phyloP scores from a whole-genome alignment of 2,888 invertebrate species.

The Himalopsyche japonica region DNA sequence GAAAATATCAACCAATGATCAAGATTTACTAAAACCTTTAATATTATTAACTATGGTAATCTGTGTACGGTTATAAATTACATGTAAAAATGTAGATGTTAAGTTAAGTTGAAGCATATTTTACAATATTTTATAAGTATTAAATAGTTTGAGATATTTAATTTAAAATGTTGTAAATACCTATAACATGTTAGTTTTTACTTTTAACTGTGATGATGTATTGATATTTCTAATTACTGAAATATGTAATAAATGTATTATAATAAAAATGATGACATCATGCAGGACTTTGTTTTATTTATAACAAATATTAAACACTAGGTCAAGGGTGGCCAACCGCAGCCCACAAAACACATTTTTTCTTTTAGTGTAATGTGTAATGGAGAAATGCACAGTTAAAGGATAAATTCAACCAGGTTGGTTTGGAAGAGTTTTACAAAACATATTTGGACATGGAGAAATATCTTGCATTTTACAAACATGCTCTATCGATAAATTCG shows the following conservation, averaged over 20 bases:
- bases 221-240: slow-evolving; percentile 38
- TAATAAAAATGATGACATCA: slow-evolving; percentile 24
- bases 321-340: too few relatives aligned
- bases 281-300: background rate
- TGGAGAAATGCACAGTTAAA: too few relatives aligned
- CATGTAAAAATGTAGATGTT: background rate
- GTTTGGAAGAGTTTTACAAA: too few relatives aligned
- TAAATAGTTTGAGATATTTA: slow-evolving; percentile 37
- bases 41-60: background rate
- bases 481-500: too few relatives aligned
- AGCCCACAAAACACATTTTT: too few relatives aligned
- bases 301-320: background rate
- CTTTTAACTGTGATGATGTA: slow-evolving; percentile 42
- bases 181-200: slow-evolving; percentile 37
- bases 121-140: slow-evolving; percentile 28
- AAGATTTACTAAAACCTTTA: background rate
- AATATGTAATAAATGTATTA: slow-evolving; percentile 37
- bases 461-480: too few relatives aligned
- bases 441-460: too few relatives aligned
- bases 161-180: slow-evolving; percentile 33
- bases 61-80: background rate
- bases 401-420: too few relatives aligned
- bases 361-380: too few relatives aligned
- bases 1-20: slow-evolving; percentile 10
- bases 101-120: slow-evolving; percentile 13